Percentiles rank a stretch among this genome's conserved stretches.
Conservation (phyloP, 2,113 vertebrate genomes). For the Spizaetus ornatus region DNA sequence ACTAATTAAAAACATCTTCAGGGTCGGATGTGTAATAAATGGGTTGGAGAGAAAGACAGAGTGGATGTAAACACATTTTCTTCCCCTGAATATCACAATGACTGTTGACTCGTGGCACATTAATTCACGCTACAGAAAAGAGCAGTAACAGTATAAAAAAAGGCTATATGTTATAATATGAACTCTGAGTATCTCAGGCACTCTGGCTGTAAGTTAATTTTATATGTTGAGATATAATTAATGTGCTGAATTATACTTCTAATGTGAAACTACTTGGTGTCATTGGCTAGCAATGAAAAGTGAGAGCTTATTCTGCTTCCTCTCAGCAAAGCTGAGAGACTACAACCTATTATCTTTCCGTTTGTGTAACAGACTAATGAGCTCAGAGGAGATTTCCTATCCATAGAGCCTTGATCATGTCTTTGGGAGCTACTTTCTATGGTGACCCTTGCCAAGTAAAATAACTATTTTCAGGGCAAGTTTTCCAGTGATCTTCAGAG, state of each 20-base stretch:
- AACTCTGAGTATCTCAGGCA: background rate
- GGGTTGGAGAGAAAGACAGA: constrained; percentile 32
- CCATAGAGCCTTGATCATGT: background rate
- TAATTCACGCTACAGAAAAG: constrained; percentile 14
- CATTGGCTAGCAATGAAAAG: background rate
- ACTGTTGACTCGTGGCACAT: background rate
- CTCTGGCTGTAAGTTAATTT: background rate
- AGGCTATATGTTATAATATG: background rate
- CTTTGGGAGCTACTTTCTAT: background rate
- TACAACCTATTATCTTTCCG: background rate
- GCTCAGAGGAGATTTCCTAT: background rate
- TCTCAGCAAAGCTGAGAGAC: background rate
- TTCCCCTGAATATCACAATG: constrained; percentile 4
- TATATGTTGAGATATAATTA: background rate
- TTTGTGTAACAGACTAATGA: background rate
- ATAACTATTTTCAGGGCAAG: background rate
- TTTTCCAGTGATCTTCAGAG: background rate
- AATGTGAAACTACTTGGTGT: background rate
- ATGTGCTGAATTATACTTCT: background rate
- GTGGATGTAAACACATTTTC: constrained; percentile 48
- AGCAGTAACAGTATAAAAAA: background rate
- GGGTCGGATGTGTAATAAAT: constrained; percentile 59
- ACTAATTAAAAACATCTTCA: constrained; percentile 73
- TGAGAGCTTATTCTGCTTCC: background rate
- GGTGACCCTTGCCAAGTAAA: background rate